Conservation (phyloP, 2,113 vertebrate species). For the Hucho hucho region DNA sequence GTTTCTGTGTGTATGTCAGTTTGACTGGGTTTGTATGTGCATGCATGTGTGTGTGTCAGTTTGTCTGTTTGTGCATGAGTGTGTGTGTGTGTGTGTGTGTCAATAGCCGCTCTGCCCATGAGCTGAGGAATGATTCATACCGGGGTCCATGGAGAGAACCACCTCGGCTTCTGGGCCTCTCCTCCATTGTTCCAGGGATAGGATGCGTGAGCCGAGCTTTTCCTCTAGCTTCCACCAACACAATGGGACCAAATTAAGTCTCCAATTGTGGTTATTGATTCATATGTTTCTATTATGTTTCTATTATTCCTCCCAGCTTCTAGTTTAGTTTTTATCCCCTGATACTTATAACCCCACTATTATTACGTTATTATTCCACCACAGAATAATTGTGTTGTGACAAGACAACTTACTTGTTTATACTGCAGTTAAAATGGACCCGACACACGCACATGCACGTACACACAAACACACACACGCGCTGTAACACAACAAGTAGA, state of each 20-base stretch:
- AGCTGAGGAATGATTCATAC: constrained; percentile 42
- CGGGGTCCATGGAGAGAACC: constrained; percentile 5
- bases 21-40: constrained; percentile 6
- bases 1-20: constrained; percentile 5
- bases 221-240: constrained; percentile 62
- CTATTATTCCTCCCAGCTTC: constrained; percentile 53
- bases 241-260: constrained; percentile 67
- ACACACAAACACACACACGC: background rate
- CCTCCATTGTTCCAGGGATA: constrained; percentile 67
- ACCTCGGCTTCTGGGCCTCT: background rate
- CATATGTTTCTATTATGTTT: constrained; percentile 42
- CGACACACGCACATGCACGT: background rate
- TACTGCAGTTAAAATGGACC: background rate
- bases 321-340: constrained; percentile 6
- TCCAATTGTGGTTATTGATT: constrained; percentile 64
- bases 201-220: constrained; percentile 35
- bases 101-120: too few species aligned
- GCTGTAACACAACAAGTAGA: too few species aligned
- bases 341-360: background rate
- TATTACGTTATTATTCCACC: background rate
- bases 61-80: constrained; percentile 18
- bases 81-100: constrained; percentile 9
- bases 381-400: background rate
- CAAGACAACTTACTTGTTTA: background rate
- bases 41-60: constrained; percentile 2